Evolutionary conservation across 2,113 vertebrate species (phyloP).

Genomic region (Macquaria ambigua): DNA sequence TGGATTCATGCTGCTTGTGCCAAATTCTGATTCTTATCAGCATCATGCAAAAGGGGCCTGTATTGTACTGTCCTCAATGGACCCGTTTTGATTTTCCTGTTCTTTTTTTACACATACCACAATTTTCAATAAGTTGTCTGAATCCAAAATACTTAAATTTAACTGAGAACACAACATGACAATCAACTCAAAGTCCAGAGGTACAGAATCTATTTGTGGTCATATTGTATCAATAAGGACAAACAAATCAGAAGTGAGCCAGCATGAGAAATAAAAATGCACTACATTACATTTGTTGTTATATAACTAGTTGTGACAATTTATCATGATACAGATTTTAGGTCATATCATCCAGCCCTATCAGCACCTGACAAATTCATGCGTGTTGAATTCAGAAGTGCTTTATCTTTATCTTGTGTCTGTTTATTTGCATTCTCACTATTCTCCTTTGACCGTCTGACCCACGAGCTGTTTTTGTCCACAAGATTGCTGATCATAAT

Average conservation of each 20-base stretch:
- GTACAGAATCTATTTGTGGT: neutral
- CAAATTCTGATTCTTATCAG: slow-evolving; percentile 4
- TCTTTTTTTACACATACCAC: neutral
- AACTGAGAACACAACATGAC: neutral
- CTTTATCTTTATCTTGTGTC: neutral
- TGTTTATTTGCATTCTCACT: neutral
- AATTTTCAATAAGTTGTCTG: neutral
- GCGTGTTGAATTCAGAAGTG: neutral
- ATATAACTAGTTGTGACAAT: no score
- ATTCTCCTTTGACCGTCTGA: neutral
- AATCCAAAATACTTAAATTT: neutral
- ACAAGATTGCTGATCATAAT: neutral
- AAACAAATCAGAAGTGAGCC: neutral
- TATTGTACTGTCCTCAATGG: neutral
- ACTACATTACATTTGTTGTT: neutral
- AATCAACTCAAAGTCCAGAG: neutral
- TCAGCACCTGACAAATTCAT: no score
- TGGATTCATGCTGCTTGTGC: neutral
- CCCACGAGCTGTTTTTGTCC: neutral
- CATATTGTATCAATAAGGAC: neutral
- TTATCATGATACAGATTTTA: no score
- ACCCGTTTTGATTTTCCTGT: neutral
- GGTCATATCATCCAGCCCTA: neutral
- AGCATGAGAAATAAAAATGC: neutral
- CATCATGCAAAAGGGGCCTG: neutral